Evolutionary conservation across 2,888 invertebrate genomes (phyloP), one percentile per base, ranked within the genome.

Genomic region (Temnothorax ravouxi): DNA sequence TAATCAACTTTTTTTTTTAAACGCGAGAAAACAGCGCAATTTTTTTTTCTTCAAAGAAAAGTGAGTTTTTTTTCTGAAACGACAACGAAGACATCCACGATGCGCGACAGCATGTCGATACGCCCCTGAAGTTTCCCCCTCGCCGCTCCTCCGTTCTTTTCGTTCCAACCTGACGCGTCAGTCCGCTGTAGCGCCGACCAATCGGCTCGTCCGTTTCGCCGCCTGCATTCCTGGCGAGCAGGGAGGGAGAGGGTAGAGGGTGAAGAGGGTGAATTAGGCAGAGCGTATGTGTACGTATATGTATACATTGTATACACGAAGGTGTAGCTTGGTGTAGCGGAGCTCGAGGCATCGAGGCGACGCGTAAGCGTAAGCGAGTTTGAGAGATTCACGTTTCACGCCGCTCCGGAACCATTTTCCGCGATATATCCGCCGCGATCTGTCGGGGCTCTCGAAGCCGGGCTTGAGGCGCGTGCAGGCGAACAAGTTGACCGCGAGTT

Each of bases 171-270:
- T 86, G 56, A 66, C 74, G 67, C 87, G 83, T 80, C 80, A 84
- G 83, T 76, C 88, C 82, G 89, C 88, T 88, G 84, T 84, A 75
- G 34, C 62, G 21, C 47, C 64, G 59, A 77, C 89, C 87, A 89
- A 89, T 89, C 88, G 54, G 74, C 64, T 79, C 47, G 87, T 80
- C 41, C 50, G 59, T 71, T 52, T 64, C 25, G 62, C 61, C 83
- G 67, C 66, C 66, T 29, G 59, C 50, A n/a, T 59, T 74, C 11
- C 38, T 18, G 62, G 52, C 11, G n/a, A 18, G 15, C 44, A 4
- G 6, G 29, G 1, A 18, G 56, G 34, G 62, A 3, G 29, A 3
- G 29, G 11, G 3, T 34, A 47, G 47, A 79, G 69, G 29, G 59
- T 47, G 59, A 79, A 21, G 4, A 34, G 34, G 34, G 34, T 29